Percentiles rank a stretch among this genome's conserved stretches.
These are phyloP conservation scores for Chrysolina haemoptera DNA, from an alignment of 2,888 invertebrate species.

Conservation along the genomic window DNA sequence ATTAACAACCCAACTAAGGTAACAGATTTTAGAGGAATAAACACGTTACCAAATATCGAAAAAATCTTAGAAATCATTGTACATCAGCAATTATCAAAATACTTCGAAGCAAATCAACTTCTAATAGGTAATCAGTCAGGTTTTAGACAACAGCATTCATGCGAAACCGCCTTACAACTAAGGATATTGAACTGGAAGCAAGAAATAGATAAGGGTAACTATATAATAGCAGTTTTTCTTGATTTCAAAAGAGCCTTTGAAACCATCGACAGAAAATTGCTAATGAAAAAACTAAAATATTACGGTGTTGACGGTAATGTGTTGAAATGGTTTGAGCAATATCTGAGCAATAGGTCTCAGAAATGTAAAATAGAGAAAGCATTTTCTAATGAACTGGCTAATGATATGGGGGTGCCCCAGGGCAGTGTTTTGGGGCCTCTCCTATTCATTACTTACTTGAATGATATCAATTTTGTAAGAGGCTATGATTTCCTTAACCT, in stretches of 20 bases:
- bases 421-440: too few species aligned
- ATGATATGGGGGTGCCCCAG: constrained; percentile 1
- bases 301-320: constrained; percentile 22
- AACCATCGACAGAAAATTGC: constrained; percentile 4
- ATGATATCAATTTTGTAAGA: too few species aligned
- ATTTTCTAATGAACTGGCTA: constrained; percentile 8
- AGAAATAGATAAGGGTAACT: constrained; percentile 20
- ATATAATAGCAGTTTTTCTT: constrained; percentile 14
- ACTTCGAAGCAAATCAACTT: constrained; percentile 17
- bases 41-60: constrained; percentile 2
- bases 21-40: constrained; percentile 5
- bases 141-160: constrained; percentile 22
- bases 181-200: constrained; percentile 7
- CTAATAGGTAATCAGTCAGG: constrained; percentile 22
- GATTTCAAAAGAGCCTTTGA: constrained; percentile 25
- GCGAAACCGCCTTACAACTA: constrained; percentile 8
- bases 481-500: too few species aligned
- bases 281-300: constrained; percentile 23
- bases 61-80: constrained; percentile 15
- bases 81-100: constrained; percentile 22
- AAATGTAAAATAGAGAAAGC: constrained; percentile 23
- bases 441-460: too few species aligned
- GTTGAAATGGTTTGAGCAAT: constrained; percentile 27
- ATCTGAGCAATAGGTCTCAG: constrained; percentile 24
- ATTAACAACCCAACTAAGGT: constrained; percentile 8